Percentiles rank a stretch among this genome's conserved stretches.
phyloP scores from a whole-genome alignment of 2,113 vertebrate genomes.

The Crotalus helleri region DNA sequence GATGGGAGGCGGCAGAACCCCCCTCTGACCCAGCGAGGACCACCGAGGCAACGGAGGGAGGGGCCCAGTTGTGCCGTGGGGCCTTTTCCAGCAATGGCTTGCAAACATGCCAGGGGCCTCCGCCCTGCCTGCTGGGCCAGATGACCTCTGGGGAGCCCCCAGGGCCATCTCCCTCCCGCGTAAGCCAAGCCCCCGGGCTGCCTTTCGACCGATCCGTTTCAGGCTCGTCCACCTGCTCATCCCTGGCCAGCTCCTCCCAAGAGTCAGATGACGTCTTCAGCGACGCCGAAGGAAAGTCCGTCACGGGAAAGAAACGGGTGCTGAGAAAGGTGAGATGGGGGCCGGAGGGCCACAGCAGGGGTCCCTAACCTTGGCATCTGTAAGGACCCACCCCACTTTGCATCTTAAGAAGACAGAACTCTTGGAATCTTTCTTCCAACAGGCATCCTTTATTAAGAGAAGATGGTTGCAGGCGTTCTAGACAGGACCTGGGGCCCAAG shows the following conservation, averaged over 20 bases:
- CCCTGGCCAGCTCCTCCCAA: constrained; percentile 65
- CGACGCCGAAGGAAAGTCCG: constrained; percentile 64
- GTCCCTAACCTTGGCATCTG: background rate
- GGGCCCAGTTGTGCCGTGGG: background rate
- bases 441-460: no score
- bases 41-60: background rate
- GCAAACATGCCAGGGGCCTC: background rate
- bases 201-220: constrained; percentile 51
- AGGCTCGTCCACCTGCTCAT: constrained; percentile 66
- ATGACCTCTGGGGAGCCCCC: background rate
- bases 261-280: constrained; percentile 79
- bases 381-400: no score
- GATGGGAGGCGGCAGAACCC: background rate
- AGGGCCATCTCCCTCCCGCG: background rate
- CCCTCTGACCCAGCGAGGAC: background rate
- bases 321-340: constrained; percentile 68
- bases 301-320: constrained; percentile 49
- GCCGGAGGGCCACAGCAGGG: no score
- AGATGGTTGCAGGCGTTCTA: no score
- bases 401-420: no score
- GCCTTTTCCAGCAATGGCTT: background rate
- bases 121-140: background rate
- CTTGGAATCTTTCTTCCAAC: no score
- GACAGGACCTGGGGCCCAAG: no score
- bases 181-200: background rate